Percentiles rank a stretch among this genome's conserved stretches.
These are phyloP conservation scores for Dolichomitus sp. DNA, from an alignment of 2,888 invertebrate genomes.

Conservation along the genomic window DNA sequence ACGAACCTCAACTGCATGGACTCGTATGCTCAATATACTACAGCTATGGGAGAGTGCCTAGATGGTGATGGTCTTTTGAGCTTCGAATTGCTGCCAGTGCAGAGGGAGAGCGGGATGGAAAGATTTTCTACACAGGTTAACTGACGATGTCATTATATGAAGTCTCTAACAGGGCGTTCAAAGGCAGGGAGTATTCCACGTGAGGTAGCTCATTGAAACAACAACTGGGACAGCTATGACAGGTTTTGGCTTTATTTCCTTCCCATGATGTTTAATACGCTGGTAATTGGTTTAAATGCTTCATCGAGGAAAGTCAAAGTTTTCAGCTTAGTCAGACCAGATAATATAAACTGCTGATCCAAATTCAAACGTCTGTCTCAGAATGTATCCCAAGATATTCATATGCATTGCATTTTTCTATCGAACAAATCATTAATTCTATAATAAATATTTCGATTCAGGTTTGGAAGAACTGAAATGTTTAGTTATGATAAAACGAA, in stretches of 20 bases:
- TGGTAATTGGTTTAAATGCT: neutral
- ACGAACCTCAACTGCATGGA: neutral
- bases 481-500: too few species aligned
- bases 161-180: neutral
- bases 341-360: neutral
- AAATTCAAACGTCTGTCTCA: neutral
- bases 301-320: neutral
- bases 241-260: neutral
- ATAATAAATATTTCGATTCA: too few species aligned
- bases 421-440: too few species aligned
- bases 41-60: neutral
- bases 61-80: neutral
- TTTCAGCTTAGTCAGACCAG: neutral
- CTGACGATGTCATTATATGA: conserved; percentile 7
- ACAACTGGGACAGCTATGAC: neutral
- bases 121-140: neutral
- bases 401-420: neutral
- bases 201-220: neutral
- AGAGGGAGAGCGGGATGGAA: conserved; percentile 13
- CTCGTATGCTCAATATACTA: neutral
- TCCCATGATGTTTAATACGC: neutral
- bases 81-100: neutral
- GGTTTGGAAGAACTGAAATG: too few species aligned
- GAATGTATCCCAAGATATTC: neutral
- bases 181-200: neutral